Percentiles rank a stretch among this genome's conserved stretches.
Evolutionary conservation across 2,797 vertebrate genomes (phyloP).

Genomic region (Mycteria americana): DNA sequence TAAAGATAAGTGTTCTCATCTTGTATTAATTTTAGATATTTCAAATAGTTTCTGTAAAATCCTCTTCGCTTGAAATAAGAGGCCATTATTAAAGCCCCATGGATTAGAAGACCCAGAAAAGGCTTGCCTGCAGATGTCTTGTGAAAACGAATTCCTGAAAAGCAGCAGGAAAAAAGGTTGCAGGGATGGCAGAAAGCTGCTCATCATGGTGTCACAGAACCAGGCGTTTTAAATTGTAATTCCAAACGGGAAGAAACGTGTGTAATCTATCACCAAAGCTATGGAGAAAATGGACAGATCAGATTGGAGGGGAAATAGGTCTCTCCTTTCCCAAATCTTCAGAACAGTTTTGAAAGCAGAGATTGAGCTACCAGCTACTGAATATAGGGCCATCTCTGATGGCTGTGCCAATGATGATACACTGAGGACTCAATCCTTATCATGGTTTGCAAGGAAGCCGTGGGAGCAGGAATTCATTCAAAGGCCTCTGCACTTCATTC

Average conservation of each 20-base stretch:
- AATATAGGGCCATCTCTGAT: neutral
- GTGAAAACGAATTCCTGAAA: neutral
- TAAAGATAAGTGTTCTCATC: neutral
- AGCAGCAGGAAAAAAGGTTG: neutral
- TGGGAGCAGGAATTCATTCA: neutral
- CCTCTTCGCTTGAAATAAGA: neutral
- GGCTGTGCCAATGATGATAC: neutral
- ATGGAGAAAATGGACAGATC: neutral
- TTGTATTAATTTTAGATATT: neutral
- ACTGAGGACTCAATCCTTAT: neutral
- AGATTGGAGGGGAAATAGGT: neutral
- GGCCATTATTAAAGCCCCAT: neutral
- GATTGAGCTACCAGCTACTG: neutral
- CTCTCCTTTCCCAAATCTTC: neutral
- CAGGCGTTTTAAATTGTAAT: neutral
- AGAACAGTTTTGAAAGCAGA: neutral
- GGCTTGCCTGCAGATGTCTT: neutral
- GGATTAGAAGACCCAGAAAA: neutral
- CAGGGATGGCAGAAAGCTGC: slow-evolving; percentile 6
- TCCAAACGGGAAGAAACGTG: neutral
- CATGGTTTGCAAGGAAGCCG: neutral
- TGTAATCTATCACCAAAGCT: neutral
- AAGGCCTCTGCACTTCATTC: neutral
- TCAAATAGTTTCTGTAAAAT: neutral
- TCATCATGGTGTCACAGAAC: neutral